phyloP scores from a whole-genome alignment of 2,888 invertebrate species.

The Phortica okadai region DNA sequence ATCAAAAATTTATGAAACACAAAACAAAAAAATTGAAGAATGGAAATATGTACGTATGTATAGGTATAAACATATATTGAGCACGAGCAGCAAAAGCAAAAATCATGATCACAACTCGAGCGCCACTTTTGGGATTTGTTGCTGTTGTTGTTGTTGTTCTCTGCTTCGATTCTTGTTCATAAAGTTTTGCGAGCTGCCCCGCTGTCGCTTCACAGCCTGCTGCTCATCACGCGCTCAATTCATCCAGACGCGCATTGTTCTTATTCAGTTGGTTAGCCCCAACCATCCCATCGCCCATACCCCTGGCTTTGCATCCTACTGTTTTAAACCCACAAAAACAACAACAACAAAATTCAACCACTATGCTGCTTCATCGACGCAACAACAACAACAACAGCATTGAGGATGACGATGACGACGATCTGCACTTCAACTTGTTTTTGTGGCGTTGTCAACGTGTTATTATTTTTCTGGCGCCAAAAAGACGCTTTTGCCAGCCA shows the following conservation, averaged over 20 bases:
- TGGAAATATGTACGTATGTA: not conserved
- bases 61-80: not conserved
- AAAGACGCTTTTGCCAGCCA: constrained; percentile 62
- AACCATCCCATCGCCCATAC: constrained; percentile 25
- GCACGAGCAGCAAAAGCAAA: not conserved
- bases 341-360: constrained; percentile 21
- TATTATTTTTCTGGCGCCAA: constrained; percentile 74
- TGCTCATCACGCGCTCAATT: not conserved
- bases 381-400: not conserved
- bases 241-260: constrained; percentile 48
- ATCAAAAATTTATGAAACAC: not conserved
- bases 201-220: not conserved
- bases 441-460: constrained; percentile 53
- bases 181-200: not conserved
- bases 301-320: constrained; percentile 34
- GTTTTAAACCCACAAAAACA: not conserved
- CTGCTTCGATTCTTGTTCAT: not conserved
- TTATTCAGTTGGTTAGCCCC: constrained; percentile 12
- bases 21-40: not conserved
- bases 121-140: constrained; percentile 15
- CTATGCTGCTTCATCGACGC: not conserved
- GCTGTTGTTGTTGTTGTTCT: constrained; percentile 7
- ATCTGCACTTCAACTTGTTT: constrained; percentile 50
- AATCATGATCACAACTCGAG: constrained; percentile 16
- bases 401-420: constrained; percentile 11